These are phyloP conservation scores for Drosophila prosaltans DNA, from an alignment of 1,140 invertebrate genomes.

Conservation along the genomic window DNA sequence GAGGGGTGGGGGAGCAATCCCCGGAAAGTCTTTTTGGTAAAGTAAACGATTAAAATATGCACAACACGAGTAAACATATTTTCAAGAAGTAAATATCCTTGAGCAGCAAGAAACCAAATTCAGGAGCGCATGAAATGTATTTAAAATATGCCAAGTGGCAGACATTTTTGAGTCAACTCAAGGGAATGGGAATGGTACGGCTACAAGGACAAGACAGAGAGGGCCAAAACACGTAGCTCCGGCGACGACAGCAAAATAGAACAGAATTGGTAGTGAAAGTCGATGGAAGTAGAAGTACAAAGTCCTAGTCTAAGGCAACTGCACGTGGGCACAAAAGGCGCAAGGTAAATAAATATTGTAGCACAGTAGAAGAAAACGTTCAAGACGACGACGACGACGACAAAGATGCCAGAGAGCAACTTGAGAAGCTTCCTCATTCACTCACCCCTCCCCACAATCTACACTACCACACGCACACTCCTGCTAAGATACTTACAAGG, in stretches of 20 bases:
- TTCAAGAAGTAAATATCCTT: constrained; percentile 83
- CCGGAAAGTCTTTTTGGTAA: constrained; percentile 67
- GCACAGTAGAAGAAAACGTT: constrained; percentile 12
- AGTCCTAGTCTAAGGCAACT: constrained; percentile 36
- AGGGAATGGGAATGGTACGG: not conserved
- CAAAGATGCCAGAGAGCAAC: constrained; percentile 31
- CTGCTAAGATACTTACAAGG: constrained; percentile 79
- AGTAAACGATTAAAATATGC: constrained; percentile 83
- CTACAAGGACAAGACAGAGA: too few relatives aligned
- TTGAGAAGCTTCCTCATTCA: constrained; percentile 10
- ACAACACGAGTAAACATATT: constrained; percentile 83
- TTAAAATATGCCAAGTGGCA: constrained; percentile 82
- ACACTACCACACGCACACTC: constrained; percentile 20
- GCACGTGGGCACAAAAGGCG: constrained; percentile 80
- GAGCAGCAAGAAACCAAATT: constrained; percentile 64
- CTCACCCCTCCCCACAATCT: not conserved
- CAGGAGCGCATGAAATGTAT: constrained; percentile 82
- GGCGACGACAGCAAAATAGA: constrained; percentile 57
- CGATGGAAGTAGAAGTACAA: constrained; percentile 17
- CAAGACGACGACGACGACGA: not conserved
- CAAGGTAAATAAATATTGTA: constrained; percentile 82
- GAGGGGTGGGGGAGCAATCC: constrained; percentile 27
- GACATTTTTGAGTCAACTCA: constrained; percentile 37
- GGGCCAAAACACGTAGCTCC: constrained; percentile 57
- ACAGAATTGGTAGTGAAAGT: constrained; percentile 36